phyloP scores from a whole-genome alignment of 2,113 vertebrate species.

The Serilophus lunatus region DNA sequence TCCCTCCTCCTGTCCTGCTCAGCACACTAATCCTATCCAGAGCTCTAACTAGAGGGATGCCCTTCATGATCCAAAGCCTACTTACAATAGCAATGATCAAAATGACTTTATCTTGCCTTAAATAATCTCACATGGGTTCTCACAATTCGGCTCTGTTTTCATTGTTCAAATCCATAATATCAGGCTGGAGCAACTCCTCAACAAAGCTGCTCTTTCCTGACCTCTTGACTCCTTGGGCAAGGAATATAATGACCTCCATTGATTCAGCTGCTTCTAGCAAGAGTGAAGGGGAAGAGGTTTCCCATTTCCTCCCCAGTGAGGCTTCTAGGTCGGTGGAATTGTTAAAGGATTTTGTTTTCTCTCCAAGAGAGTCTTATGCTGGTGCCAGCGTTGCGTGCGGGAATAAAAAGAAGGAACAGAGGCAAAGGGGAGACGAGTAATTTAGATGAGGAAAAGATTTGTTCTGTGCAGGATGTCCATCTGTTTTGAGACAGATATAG shows the following conservation, averaged over 20 bases:
- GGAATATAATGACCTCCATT: slow-evolving; percentile 62
- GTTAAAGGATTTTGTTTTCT: slow-evolving; percentile 52
- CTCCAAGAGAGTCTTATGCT: background rate
- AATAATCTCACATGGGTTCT: slow-evolving; percentile 66
- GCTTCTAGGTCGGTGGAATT: slow-evolving; percentile 5
- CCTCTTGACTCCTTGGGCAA: slow-evolving; percentile 50
- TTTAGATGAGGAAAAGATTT: background rate
- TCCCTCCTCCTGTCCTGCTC: background rate
- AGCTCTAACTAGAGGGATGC: background rate
- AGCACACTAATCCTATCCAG: background rate
- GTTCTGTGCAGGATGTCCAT: background rate
- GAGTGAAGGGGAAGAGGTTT: slow-evolving; percentile 42
- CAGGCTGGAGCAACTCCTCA: background rate
- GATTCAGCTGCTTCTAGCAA: slow-evolving; percentile 42
- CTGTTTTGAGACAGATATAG: background rate
- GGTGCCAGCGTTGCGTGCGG: background rate
- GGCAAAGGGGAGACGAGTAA: background rate
- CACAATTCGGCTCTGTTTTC: slow-evolving; percentile 43
- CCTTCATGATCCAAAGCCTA: slow-evolving; percentile 33
- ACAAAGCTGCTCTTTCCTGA: slow-evolving; percentile 61
- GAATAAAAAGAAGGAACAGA: slow-evolving; percentile 42
- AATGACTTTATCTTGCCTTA: slow-evolving; percentile 63
- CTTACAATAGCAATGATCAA: slow-evolving; percentile 40
- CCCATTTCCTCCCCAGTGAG: slow-evolving; percentile 40
- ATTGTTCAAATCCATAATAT: slow-evolving; percentile 33